Evolutionary conservation across 2,797 vertebrate genomes (phyloP).

Genomic region (Pelobates cultripes): DNA sequence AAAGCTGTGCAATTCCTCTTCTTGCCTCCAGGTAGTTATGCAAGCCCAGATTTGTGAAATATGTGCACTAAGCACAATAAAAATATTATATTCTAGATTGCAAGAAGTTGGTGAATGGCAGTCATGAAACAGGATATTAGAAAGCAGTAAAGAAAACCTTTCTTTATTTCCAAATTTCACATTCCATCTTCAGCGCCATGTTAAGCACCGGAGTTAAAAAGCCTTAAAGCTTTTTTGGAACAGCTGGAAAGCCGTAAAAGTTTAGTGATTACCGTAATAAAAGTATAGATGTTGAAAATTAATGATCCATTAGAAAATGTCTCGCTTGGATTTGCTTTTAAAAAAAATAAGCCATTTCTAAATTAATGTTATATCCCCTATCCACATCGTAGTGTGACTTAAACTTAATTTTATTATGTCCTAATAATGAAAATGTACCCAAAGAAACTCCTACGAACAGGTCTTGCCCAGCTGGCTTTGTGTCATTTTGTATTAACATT

Average conservation of each 20-base stretch:
- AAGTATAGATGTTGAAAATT: slow-evolving; percentile 42
- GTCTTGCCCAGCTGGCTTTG: neutral
- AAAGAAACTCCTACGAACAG: neutral
- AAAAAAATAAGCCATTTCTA: slow-evolving; percentile 20
- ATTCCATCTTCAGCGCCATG: neutral
- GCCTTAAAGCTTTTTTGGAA: slow-evolving; percentile 7
- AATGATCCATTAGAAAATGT: slow-evolving; percentile 40
- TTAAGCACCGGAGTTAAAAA: slow-evolving; percentile 9
- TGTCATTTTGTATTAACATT: slow-evolving; percentile 1
- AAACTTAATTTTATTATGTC: slow-evolving; percentile 20
- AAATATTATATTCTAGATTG: no score
- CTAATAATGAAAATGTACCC: slow-evolving; percentile 1
- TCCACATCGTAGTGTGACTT: neutral
- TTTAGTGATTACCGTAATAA: slow-evolving; percentile 39
- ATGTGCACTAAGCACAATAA: no score
- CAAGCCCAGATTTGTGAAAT: no score
- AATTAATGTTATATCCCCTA: slow-evolving; percentile 13
- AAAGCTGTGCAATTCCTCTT: no score
- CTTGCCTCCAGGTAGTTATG: no score
- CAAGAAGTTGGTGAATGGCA: no score
- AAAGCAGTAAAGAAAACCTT: no score
- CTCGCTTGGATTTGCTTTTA: slow-evolving; percentile 20
- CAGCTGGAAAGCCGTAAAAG: slow-evolving; percentile 35
- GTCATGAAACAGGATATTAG: no score
- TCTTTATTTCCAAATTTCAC: no score